Conservation (phyloP, 37 sponge, comb jelly and placozoan species). For the Diacarnus erythraeanus region DNA sequence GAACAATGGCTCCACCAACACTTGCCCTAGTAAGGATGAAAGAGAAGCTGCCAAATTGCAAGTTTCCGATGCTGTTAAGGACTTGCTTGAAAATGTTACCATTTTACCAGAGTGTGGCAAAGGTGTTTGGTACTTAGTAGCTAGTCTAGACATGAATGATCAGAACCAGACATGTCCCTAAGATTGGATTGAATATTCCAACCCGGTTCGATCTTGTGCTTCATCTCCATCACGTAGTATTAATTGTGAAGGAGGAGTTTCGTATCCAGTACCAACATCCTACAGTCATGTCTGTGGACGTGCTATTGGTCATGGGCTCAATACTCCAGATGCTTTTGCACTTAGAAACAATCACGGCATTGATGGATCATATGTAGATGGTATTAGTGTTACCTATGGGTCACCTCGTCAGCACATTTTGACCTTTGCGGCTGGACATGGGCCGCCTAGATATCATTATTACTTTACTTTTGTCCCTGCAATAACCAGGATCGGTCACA, state of each 20-base stretch:
- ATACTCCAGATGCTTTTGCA: neutral
- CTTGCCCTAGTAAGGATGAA: neutral
- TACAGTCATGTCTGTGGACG: constrained; percentile 5
- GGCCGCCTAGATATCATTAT: neutral
- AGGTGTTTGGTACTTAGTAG: neutral
- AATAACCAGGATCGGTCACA: neutral
- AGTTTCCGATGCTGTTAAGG: neutral
- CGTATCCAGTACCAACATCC: neutral
- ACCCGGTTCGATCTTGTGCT: neutral
- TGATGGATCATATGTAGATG: neutral
- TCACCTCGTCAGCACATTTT: constrained; percentile 24
- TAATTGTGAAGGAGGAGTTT: neutral
- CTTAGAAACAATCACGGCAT: neutral
- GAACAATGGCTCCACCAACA: neutral
- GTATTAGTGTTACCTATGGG: neutral
- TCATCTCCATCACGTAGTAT: neutral
- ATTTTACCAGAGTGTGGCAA: neutral
- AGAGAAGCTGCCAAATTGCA: neutral
- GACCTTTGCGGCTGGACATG: constrained; percentile 16
- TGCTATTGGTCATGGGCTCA: neutral
- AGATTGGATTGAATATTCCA: neutral
- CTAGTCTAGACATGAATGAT: neutral
- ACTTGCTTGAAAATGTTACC: neutral
- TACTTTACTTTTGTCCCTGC: constrained; percentile 6
- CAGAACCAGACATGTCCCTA: neutral